These are phyloP conservation scores for Metopia argyrocephala DNA, from an alignment of 2,888 invertebrate species.

Conservation along the genomic window DNA sequence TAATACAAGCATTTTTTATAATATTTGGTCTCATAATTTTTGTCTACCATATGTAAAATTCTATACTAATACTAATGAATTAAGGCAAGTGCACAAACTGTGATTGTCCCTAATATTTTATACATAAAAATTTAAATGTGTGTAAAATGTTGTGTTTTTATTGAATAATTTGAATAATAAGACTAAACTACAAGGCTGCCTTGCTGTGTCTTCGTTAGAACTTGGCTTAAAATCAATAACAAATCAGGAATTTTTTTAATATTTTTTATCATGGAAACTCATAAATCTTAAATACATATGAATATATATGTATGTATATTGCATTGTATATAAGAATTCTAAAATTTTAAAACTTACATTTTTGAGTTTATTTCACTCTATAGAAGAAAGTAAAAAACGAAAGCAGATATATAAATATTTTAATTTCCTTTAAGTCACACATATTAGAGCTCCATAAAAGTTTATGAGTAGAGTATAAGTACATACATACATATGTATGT, in stretches of 20 bases:
- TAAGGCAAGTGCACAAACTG: not conserved
- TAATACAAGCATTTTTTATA: too few species aligned
- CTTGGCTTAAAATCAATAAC: not conserved
- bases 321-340: too few species aligned
- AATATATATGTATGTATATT: not conserved
- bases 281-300: not conserved
- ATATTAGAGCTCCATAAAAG: conserved; percentile 39
- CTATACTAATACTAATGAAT: not conserved
- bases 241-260: too few species aligned
- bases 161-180: too few species aligned
- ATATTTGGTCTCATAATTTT: too few species aligned
- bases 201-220: conserved; percentile 10
- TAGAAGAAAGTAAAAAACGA: conserved; percentile 10
- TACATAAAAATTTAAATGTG: not conserved
- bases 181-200: too few species aligned
- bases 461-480: too few species aligned
- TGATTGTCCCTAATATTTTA: conserved; percentile 9
- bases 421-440: conserved; percentile 14
- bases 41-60: not conserved
- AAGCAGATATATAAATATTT: not conserved
- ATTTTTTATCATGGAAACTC: conserved; percentile 27
- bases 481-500: conserved; percentile 2
- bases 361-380: too few species aligned
- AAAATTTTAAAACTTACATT: too few species aligned
- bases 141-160: conserved; percentile 11